Base-by-base conservation (phyloP, 2,113 vertebrate species). In the Sigmodon hispidus region DNA sequence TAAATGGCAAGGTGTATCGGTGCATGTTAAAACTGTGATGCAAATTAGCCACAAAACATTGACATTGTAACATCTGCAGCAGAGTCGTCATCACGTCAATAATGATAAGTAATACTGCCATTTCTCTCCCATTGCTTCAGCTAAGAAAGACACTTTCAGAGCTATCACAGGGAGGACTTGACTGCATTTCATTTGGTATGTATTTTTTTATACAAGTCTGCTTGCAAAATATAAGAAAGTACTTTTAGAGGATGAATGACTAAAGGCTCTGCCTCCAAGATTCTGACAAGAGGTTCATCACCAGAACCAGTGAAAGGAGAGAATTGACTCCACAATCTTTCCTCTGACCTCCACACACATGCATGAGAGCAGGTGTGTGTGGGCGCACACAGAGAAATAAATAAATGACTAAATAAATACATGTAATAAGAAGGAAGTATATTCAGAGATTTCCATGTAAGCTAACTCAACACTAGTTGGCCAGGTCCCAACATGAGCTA, bases 61-160 rank as follows among this genome's bases (percentile, higher is more conserved):
- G 95, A 92, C 96, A 76, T 81, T 95, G 96, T 97, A 98, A 98
- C 98, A 98, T 98, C 97, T 98, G 98, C 98, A 96, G 79, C 97
- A 95, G 45, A 92, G 65, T 75, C 81, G 2, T 97, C 94, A 63
- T 70, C 91, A 50, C 7, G 16, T 97, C 97, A 97, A 93, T 96
- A 94, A 97, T 89, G 91, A 95, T 97, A 97, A 95, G 92, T 98
- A 94, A 95, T 77, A 96, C 69, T 0, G 45, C 89, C 65, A 9
- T 97, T 97, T 96, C 73, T 96, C 63, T 94, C 61, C 45, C 4
- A 7, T 87, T 59, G 57, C 80, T 97, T 97, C 92, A 59, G 70
- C 84, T 92, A 86, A 94, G 83, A 89, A 92, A 97, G 75, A 92
- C 90, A 34, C 55, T 77, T 63, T 63, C 3, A 69, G 55, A 83